Percentiles rank a stretch among this genome's conserved stretches.
Conservation (phyloP, 2,113 vertebrate genomes). For the Malurus alboscapulatus region DNA sequence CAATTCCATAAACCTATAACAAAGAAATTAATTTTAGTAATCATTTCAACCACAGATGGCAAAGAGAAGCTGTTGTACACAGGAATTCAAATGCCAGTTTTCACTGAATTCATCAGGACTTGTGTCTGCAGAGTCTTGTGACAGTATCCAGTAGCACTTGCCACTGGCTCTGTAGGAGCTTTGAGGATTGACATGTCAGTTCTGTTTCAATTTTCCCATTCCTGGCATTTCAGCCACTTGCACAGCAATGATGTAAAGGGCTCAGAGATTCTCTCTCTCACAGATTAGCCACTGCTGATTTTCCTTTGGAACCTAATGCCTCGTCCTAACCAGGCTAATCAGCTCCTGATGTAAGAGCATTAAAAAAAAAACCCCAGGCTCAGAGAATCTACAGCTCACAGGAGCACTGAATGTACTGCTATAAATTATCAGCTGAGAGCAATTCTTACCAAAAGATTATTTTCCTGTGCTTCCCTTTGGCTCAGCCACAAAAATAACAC, state of each 20-base stretch:
- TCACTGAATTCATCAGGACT: background rate
- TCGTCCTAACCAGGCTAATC: background rate
- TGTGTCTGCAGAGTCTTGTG: background rate
- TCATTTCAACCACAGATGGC: background rate
- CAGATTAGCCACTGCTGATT: background rate
- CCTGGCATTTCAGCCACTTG: background rate
- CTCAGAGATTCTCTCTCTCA: background rate
- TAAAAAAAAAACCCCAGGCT: background rate
- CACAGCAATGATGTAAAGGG: background rate
- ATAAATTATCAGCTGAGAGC: background rate
- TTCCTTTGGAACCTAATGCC: background rate
- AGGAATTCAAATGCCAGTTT: background rate
- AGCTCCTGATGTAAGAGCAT: background rate
- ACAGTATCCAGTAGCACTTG: background rate
- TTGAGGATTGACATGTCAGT: background rate
- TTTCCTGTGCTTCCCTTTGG: slow-evolving; percentile 28
- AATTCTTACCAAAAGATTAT: background rate
- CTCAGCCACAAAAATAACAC: background rate
- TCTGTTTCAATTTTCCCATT: background rate
- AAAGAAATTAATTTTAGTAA: background rate
- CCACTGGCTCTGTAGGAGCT: background rate
- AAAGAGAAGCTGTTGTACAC: background rate
- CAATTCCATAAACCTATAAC: background rate
- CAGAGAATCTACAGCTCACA: background rate
- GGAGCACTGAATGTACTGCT: background rate